phyloP scores from a whole-genome alignment of 2,113 vertebrate genomes.

The Apteryx owenii region DNA sequence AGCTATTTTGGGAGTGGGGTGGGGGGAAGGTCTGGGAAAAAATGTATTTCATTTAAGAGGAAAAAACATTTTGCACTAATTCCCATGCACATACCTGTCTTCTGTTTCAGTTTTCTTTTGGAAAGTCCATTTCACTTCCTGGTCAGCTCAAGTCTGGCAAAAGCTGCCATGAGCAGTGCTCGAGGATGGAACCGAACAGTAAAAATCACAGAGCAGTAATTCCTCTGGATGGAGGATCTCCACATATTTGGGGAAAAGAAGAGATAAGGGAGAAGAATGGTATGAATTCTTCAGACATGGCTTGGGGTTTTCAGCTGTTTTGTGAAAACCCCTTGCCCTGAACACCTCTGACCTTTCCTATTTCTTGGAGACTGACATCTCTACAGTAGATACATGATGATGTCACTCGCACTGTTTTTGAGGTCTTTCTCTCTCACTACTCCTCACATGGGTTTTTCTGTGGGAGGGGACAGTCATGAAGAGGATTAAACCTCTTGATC shows the following conservation, averaged over 20 bases:
- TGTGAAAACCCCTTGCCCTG: slow-evolving; percentile 39
- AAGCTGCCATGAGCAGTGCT: neutral
- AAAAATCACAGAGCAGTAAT: neutral
- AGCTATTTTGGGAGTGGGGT: rapidly evolving
- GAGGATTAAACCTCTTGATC: slow-evolving; percentile 39
- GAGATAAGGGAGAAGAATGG: neutral
- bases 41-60: rapidly evolving
- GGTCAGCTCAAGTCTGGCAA: neutral
- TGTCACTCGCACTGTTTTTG: slow-evolving; percentile 53
- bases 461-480: slow-evolving; percentile 65
- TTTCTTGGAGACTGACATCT: slow-evolving; percentile 54
- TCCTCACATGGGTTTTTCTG: slow-evolving; percentile 26
- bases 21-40: neutral
- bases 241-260: neutral
- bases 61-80: neutral
- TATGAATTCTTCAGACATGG: neutral
- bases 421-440: slow-evolving; percentile 35
- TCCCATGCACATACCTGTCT: neutral
- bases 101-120: neutral
- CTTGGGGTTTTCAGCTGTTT: slow-evolving; percentile 3
- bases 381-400: slow-evolving; percentile 12
- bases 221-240: neutral
- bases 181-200: neutral
- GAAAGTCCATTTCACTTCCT: neutral
- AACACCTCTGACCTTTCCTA: slow-evolving; percentile 49